Evolutionary conservation across 2,113 vertebrate species (phyloP), one percentile per base, ranked within the genome.

Genomic region (Cacatua alba): DNA sequence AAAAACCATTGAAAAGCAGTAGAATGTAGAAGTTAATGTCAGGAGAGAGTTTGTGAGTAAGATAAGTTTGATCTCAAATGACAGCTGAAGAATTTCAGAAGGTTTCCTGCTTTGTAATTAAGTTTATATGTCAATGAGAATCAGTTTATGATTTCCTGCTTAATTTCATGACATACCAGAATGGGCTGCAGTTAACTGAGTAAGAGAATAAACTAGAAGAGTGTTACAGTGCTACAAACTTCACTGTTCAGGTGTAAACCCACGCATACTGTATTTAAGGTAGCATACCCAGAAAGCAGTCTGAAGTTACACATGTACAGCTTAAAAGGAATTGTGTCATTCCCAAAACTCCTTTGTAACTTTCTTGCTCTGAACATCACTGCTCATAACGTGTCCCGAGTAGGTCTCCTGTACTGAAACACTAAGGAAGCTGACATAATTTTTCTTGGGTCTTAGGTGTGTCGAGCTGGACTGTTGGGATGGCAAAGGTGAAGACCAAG

Each of bases 391-490:
- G 3, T 51, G 8, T 51, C 51, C 23, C 1, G 0, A 2, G 37
- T 77, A 70, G 31, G 49, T 80, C 6, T 1, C 16, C 19, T 76
- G 37, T n/a, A 43, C 11, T 28, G 43, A 65, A 90, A 41, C n/a
- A 55, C 33, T 51, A 10, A 17, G 53, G 57, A 78, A 75, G 41
- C 41, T 92, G 60, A 89, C 44, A 11, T 31, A 0, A 1, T 65
- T 94, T 87, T 88, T 49, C 37, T 82, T 96, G 25, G 87, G 7
- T 96, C 86, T 31, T 70, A 99, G 99, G 89, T 99, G 99, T 97
- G 98, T 99, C 10, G 99, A 99, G 97, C 97, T 99, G 93, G 99
- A 99, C 97, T 99, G 99, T 90, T 99, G 99, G 99, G 99, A 99
- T 82, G 99, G 99, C 46, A 99, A 99, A 98, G 99, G 99, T 69